Evolutionary conservation across 30 jellyfish, hydroid and myxozoan species (phyloP), one percentile per base, ranked within the genome.

Genomic region (Rhopilema esculentum): DNA sequence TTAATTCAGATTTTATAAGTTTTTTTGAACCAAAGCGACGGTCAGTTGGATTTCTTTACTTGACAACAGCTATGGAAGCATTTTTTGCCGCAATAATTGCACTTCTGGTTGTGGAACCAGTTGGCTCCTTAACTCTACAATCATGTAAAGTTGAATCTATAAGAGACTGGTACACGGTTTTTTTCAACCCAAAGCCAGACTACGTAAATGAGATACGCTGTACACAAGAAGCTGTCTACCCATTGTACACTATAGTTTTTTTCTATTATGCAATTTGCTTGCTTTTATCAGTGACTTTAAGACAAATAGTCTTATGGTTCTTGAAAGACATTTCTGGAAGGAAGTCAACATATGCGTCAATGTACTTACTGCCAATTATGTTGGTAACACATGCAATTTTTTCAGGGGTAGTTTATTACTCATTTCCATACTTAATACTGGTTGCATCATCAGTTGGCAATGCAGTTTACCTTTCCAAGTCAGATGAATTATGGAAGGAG

Each of bases 181-280:
- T 93, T 78, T 93, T 16, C 84, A 88, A 93, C 75, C 98, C 98
- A 19, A 84, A 79, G 72, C 95, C 95, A 57, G 84, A 88, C 26
- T 89, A 26, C 65, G 83, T 70, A 12, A 26, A 63, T 48, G 66
- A 16, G 29, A 88, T 93, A 1, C 87, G 69, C 24, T 93, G 98
- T 66, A 93, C 98, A 1, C 98, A 93, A 67, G 98, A 93, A 83
- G 98, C 98, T 61, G 97, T 93, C 32, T 93, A 88, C 69, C 98
- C 98, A 16, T 61, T 93, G 69, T 93, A 52, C 77, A 88, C 98
- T 16, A 78, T 92, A 0, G 91, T 77, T 8, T 85, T 87, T 29
- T 25, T 88, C 23, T 93, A 88, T 64, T 73, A 78, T 40, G 90
- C 92, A 27, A 70, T 79, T 30, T 89, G 89, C 50, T 52, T 93